A percentile compares a stretch with the other conserved stretches of the same genome.
These are phyloP conservation scores for Cololabis saira DNA, from an alignment of 2,113 vertebrate species.

Conservation along the genomic window DNA sequence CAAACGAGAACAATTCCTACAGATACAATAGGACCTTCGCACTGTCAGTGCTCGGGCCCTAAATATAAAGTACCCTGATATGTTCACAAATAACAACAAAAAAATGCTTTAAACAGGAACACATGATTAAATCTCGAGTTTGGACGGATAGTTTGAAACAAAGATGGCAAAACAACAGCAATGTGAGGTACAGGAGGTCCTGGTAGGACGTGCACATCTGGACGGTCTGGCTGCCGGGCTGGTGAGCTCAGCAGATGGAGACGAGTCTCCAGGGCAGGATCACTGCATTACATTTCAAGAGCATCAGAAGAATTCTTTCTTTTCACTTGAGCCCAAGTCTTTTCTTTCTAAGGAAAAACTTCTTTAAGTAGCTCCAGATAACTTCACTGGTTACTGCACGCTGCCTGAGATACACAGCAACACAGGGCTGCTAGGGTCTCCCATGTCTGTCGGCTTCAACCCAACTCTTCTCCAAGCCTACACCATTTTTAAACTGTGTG, in stretches of 20 bases:
- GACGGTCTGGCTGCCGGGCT: constrained; percentile 26
- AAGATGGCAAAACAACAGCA: constrained; percentile 10
- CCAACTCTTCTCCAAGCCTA: not conserved
- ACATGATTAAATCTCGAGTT: constrained; percentile 19
- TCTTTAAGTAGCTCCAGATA: constrained; percentile 55
- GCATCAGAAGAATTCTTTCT: constrained; percentile 28
- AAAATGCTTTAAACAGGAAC: constrained; percentile 14
- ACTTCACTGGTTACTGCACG: constrained; percentile 40
- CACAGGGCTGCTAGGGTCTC: constrained; percentile 28
- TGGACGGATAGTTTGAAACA: constrained; percentile 26
- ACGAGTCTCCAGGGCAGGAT: constrained; percentile 41
- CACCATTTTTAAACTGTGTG: not conserved
- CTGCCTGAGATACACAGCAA: constrained; percentile 37
- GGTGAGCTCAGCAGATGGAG: constrained; percentile 27
- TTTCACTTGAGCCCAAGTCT: constrained; percentile 49
- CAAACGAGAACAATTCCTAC: constrained; percentile 29
- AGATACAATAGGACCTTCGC: too few species aligned
- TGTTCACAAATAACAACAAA: constrained; percentile 31
- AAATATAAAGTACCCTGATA: constrained; percentile 70
- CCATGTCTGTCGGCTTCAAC: constrained; percentile 44
- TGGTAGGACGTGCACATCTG: constrained; percentile 51
- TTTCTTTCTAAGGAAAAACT: not conserved
- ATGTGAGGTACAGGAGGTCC: constrained; percentile 45
- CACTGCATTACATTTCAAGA: constrained; percentile 27
- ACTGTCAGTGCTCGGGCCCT: too few species aligned